Evolutionary conservation across 2,113 vertebrate species (phyloP), one percentile per base, ranked within the genome.

Genomic region (Pipa parva): DNA sequence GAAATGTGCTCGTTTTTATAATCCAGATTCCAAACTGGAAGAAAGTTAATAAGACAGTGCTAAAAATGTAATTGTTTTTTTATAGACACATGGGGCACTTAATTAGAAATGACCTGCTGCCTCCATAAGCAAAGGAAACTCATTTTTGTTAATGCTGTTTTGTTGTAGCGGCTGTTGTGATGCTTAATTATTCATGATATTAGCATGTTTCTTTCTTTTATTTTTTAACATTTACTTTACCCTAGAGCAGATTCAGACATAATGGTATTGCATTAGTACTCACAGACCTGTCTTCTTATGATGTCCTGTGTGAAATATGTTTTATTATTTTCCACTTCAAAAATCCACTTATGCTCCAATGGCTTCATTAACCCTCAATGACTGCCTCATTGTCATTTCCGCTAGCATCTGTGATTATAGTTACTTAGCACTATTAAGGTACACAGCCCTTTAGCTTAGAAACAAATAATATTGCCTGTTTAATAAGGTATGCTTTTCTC

Each of bases 131-230:
- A 73, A n/a, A 49, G 67, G 26, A 58, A 28, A 28, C 48, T 77
- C 15, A 21, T 58, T 76, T 65, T 61, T 62, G 70, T 63, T 80
- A 83, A 80, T 78, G 75, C 63, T 76, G 45, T 74, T 74, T 79
- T 81, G 62, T 61, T 81, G 48, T 73, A 72, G 57, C 36, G 75
- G 72, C 72, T 72, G 26, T 71, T 71, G 48, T 33, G 17, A 66
- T 72, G 66, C 58, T 76, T 79, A 79, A 72, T 75, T 79, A 79
- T 81, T 80, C 75, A 76, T 79, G 73, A 68, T 61, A 74, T 63
- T 74, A 70, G 77, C 80, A 75, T 71, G 22, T 74, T 66, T 42
- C 22, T 49, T 63, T 63, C 15, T 25, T 63, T 64, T 46, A 63
- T 29, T 36, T 58, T n/a, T 79, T 75, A 72, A 61, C 63, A 75